These are phyloP conservation scores for Hyles euphorbiae DNA, from an alignment of 1,140 invertebrate genomes.

Conservation along the genomic window DNA sequence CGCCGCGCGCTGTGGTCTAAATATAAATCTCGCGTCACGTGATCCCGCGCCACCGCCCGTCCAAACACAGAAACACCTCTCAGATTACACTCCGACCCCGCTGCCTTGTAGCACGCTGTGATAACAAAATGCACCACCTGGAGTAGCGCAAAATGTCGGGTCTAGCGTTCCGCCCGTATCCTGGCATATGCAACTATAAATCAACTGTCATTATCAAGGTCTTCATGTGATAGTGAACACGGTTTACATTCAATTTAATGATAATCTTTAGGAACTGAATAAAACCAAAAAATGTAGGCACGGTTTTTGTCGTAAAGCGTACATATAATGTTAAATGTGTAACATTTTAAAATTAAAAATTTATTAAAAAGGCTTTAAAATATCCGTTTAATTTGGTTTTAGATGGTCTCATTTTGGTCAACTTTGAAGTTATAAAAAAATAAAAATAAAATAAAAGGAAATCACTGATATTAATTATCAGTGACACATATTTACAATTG, in stretches of 20 bases:
- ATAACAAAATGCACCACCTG: slow-evolving; percentile 16
- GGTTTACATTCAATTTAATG: too few species aligned
- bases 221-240: slow-evolving; percentile 14
- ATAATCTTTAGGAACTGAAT: too few species aligned
- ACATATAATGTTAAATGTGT: too few species aligned
- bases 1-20: slow-evolving; percentile 60
- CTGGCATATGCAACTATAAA: slow-evolving; percentile 22
- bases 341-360: too few species aligned
- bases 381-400: neutral
- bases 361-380: too few species aligned
- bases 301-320: too few species aligned
- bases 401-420: neutral
- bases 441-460: neutral
- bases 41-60: slow-evolving; percentile 60
- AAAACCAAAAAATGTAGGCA: too few species aligned
- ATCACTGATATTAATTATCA: slow-evolving; percentile 2
- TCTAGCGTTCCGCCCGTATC: slow-evolving; percentile 8
- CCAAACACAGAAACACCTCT: slow-evolving; percentile 73
- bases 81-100: slow-evolving; percentile 57
- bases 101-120: slow-evolving; percentile 27
- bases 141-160: slow-evolving; percentile 7
- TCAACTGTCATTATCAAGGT: slow-evolving; percentile 44
- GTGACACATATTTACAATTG: slow-evolving; percentile 25
- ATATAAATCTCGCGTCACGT: slow-evolving; percentile 65
- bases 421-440: neutral